Conservation (phyloP, 2,888 invertebrate species). For the Onchidella celtica region DNA sequence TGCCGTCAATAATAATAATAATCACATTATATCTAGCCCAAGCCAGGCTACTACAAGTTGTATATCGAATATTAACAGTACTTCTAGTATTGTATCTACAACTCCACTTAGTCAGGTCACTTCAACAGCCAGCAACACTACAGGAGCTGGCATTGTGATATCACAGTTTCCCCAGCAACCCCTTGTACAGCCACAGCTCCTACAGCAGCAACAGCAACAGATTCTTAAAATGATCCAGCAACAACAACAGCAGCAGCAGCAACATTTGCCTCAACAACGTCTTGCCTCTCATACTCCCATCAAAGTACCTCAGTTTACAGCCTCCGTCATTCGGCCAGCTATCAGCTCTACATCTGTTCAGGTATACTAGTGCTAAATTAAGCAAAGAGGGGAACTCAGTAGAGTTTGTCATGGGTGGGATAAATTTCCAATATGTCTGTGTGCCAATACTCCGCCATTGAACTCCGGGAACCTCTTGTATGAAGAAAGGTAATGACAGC, state of each 20-base stretch:
- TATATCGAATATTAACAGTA: neutral
- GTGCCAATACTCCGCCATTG: too few species aligned
- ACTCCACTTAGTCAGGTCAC: neutral
- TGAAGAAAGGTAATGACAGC: neutral
- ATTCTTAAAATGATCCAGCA: conserved; percentile 37
- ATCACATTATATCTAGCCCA: neutral
- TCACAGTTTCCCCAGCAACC: conserved; percentile 45
- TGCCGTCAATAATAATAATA: conserved; percentile 14
- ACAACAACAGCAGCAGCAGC: conserved; percentile 44
- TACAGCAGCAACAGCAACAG: conserved; percentile 49
- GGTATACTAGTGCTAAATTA: too few species aligned
- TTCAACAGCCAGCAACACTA: neutral
- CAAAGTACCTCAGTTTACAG: conserved; percentile 72
- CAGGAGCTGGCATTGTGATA: conserved; percentile 16
- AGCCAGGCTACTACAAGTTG: neutral
- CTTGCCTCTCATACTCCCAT: conserved; percentile 64
- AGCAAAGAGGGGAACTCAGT: too few species aligned
- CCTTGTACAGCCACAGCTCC: conserved; percentile 46
- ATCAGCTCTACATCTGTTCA: conserved; percentile 20
- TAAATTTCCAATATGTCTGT: too few species aligned
- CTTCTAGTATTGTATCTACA: conserved; percentile 10
- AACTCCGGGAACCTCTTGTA: too few species aligned
- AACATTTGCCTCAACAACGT: conserved; percentile 49
- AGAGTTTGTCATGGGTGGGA: too few species aligned
- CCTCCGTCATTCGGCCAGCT: conserved; percentile 42